phyloP scores from a whole-genome alignment of 2,888 invertebrate species.

The Rotaria magnacalcarata region DNA sequence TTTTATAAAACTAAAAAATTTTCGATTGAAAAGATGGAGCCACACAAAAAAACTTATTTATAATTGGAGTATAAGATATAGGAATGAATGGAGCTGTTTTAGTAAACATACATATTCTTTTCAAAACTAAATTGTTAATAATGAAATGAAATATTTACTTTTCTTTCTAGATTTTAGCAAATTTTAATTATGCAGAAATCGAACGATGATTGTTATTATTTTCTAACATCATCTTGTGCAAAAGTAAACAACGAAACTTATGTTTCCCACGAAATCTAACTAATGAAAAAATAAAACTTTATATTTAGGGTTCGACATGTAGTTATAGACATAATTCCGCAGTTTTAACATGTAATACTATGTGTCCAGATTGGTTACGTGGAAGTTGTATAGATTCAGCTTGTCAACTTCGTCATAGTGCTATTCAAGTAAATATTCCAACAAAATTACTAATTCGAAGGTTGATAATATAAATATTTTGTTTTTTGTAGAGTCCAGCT shows the following conservation, averaged over 20 bases:
- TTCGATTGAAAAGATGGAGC: neutral
- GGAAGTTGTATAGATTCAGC: neutral
- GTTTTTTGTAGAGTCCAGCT: neutral
- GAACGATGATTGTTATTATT: constrained; percentile 1
- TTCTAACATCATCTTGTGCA: neutral
- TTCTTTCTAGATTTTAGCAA: neutral
- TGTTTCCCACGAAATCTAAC: neutral
- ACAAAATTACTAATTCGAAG: neutral
- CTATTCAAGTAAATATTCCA: neutral
- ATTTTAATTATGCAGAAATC: neutral
- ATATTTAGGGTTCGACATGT: neutral
- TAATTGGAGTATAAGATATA: neutral
- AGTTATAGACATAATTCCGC: neutral
- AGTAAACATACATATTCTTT: neutral
- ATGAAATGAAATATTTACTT: neutral
- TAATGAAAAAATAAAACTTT: neutral
- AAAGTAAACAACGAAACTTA: neutral
- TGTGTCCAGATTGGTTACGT: constrained; percentile 4
- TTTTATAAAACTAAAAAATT: neutral
- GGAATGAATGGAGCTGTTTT: neutral
- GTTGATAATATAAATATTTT: neutral
- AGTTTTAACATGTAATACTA: neutral
- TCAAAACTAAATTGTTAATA: too few relatives aligned
- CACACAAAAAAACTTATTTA: neutral
- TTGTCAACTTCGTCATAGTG: neutral